Conservation (phyloP, 2,888 invertebrate species). For the Macrosoma leucophasiata region DNA sequence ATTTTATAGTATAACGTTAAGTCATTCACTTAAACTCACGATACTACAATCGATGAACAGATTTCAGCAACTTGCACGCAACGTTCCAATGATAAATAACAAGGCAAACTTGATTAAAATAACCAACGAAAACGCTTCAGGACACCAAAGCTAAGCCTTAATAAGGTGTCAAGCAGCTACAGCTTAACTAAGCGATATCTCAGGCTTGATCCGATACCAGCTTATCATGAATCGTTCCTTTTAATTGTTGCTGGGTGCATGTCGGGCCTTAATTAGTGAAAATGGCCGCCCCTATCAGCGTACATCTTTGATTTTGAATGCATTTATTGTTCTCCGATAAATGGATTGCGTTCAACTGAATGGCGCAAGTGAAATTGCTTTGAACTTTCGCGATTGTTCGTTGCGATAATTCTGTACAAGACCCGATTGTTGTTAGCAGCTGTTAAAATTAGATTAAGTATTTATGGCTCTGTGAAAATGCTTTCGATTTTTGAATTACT, state of each 20-base stretch:
- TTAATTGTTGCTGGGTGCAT: slow-evolving; percentile 68
- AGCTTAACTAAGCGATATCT: slow-evolving; percentile 53
- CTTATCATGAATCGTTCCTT: slow-evolving; percentile 66
- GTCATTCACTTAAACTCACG: no score
- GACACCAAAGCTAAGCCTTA: slow-evolving; percentile 32
- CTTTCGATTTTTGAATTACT: slow-evolving; percentile 24
- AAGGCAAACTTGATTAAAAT: slow-evolving; percentile 27
- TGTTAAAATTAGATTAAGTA: no score
- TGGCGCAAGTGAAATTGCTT: no score
- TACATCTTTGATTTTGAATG: slow-evolving; percentile 72
- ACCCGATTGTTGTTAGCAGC: no score
- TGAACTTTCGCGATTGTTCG: no score
- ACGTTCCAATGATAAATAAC: no score
- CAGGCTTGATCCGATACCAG: slow-evolving; percentile 34
- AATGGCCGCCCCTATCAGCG: slow-evolving; percentile 57
- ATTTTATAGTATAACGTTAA: no score
- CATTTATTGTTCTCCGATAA: slow-evolving; percentile 70
- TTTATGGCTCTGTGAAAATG: slow-evolving; percentile 24
- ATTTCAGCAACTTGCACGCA: no score
- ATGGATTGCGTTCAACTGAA: slow-evolving; percentile 38
- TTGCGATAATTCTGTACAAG: no score
- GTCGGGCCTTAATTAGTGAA: slow-evolving; percentile 71
- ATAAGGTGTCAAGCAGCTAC: slow-evolving; percentile 59
- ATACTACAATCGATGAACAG: no score
- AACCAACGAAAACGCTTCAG: slow-evolving; percentile 12